Conservation (phyloP, 92 coral and sea anemone genomes). For the Metridium senile region DNA sequence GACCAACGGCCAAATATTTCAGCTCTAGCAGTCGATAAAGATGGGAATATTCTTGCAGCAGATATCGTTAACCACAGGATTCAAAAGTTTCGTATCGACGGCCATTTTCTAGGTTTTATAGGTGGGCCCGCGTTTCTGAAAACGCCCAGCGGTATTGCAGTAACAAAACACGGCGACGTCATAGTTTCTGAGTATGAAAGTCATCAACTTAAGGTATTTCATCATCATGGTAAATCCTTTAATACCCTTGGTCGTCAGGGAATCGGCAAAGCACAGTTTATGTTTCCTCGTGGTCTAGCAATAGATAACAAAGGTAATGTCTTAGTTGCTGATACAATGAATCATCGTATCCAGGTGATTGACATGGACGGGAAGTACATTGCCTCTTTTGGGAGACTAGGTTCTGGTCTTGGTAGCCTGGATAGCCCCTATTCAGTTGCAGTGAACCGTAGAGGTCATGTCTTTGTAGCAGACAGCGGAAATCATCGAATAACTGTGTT, state of each 20-base stretch:
- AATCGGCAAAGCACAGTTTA: slow-evolving; percentile 74
- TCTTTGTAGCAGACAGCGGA: slow-evolving; percentile 88
- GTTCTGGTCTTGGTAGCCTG: slow-evolving; percentile 83
- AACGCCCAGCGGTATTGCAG: slow-evolving; percentile 87
- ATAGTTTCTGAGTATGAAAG: slow-evolving; percentile 75
- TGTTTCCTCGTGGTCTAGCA: slow-evolving; percentile 81
- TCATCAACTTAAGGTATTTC: slow-evolving; percentile 78
- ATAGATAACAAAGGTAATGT: slow-evolving; percentile 71
- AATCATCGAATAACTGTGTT: slow-evolving; percentile 84
- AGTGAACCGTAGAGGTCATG: slow-evolving; percentile 81
- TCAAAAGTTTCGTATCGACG: slow-evolving; percentile 90
- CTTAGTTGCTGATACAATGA: slow-evolving; percentile 81
- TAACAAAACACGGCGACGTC: slow-evolving; percentile 77
- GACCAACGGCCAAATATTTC: slow-evolving; percentile 87
- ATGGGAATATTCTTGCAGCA: slow-evolving; percentile 72
- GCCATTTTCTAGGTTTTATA: slow-evolving; percentile 79
- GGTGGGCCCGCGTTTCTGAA: slow-evolving; percentile 85
- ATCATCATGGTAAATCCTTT: slow-evolving; percentile 60
- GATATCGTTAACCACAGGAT: slow-evolving; percentile 81
- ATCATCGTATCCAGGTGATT: slow-evolving; percentile 91
- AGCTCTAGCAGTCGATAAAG: slow-evolving; percentile 71
- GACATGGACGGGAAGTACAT: slow-evolving; percentile 63
- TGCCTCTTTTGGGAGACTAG: slow-evolving; percentile 86
- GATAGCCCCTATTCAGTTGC: slow-evolving; percentile 92
- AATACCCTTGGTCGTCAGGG: slow-evolving; percentile 76